Base-by-base conservation (phyloP, 1,140 invertebrate species). In the Fopius arisanus region DNA sequence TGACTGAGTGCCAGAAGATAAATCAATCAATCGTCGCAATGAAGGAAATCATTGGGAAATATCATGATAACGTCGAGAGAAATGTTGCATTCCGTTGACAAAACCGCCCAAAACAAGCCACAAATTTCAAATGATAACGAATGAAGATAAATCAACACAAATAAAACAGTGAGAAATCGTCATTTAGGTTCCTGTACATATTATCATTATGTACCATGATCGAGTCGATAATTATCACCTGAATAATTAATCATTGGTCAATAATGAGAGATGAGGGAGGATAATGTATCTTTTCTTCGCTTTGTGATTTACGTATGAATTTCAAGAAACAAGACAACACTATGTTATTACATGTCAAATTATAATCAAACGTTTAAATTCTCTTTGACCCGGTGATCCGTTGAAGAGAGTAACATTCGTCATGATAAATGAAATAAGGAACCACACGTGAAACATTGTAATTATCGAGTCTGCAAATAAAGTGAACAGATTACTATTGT, bases 61-160 rank as follows among this genome's bases (percentile, higher is more conserved):
- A 54, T 7, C 54, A 62, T 21, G n/a, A 66, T 28, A 23, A 72
- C 48, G 69, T 72, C 41, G 19, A 77, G 75, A 77, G 62, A 81
- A 83, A 81, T 82, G 82, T 82, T 83, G 81, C 83, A 83, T 85
- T 85, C 81, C 81, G 82, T 85, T 83, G 81, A 83, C 71, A 67
- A 73, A 76, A 76, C 62, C 67, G 67, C 67, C 75, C 75, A 54
- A 63, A 72, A 69, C 29, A 40, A 41, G 2, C 29, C 29, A 16
- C n/a, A 65, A 65, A 31, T 14, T 28, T 62, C n/a, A 74, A 69
- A 31, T 48, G 28, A 51, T n/a, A 63, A 40, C 3, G 14, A 71
- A 62, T 41, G 21, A 69, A 67, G 28, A 31, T 74, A 40, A 78
- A 77, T 28, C 21, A 78, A 78, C 73, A 75, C 72, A 71, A 76